Evolutionary conservation across 2,797 vertebrate genomes (phyloP).

Genomic region (Epinephelus malabaricus): DNA sequence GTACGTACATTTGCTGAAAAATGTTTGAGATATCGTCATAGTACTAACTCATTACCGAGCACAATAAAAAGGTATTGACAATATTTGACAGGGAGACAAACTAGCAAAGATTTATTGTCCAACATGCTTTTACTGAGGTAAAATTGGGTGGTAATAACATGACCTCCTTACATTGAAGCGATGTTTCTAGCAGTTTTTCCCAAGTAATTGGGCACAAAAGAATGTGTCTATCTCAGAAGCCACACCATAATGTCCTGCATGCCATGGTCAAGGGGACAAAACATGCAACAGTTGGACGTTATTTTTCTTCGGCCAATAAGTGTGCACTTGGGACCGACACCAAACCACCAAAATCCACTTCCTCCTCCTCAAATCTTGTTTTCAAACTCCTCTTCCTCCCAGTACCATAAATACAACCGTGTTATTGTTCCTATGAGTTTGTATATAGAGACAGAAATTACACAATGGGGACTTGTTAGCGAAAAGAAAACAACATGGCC

Average conservation of each 20-base stretch:
- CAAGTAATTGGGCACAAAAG: background rate
- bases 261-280: constrained; percentile 30
- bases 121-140: background rate
- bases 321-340: constrained; percentile 31
- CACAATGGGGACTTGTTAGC: constrained; percentile 84
- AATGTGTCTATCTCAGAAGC: constrained; percentile 19
- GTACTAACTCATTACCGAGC: background rate
- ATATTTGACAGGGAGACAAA: background rate
- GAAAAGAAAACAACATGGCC: constrained; percentile 64
- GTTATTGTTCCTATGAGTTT: constrained; percentile 67
- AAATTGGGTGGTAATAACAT: background rate
- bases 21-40: background rate
- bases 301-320: constrained; percentile 43
- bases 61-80: background rate
- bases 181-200: constrained; percentile 2
- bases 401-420: constrained; percentile 56
- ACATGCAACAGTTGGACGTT: constrained; percentile 24
- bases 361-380: constrained; percentile 53
- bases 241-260: constrained; percentile 1
- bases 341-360: constrained; percentile 39
- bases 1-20: background rate
- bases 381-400: constrained; percentile 39
- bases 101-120: background rate
- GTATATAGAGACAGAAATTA: constrained; percentile 65
- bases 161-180: background rate